These are phyloP conservation scores for Diarsia mendica DNA, from an alignment of 2,888 invertebrate species.

Conservation along the genomic window DNA sequence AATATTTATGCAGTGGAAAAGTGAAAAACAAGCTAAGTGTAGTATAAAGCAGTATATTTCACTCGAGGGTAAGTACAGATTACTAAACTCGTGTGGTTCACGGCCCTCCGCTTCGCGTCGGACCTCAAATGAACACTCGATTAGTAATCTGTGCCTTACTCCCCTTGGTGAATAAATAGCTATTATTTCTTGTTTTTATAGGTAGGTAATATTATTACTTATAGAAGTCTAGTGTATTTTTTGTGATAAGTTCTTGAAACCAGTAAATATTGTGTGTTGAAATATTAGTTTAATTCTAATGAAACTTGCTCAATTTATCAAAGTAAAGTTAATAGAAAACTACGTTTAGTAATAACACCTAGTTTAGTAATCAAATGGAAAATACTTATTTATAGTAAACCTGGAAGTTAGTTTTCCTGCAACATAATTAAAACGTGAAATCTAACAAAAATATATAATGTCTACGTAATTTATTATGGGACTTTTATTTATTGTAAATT, in stretches of 20 bases:
- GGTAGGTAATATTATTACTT: not conserved
- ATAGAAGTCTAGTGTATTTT: not conserved
- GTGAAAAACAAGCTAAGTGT: too few relatives aligned
- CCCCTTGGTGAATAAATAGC: too few relatives aligned
- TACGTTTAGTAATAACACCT: not conserved
- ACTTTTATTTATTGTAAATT: not conserved
- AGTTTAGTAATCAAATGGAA: not conserved
- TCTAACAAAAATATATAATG: not conserved
- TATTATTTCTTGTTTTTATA: conserved; percentile 23
- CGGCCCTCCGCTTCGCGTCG: too few relatives aligned
- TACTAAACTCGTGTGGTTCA: too few relatives aligned
- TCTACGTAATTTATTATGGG: not conserved
- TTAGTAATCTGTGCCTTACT: too few relatives aligned
- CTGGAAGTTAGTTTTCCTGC: not conserved
- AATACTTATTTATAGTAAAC: not conserved
- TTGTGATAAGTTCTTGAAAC: conserved; percentile 35
- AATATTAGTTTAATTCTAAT: conserved; percentile 19
- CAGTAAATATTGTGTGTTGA: conserved; percentile 1
- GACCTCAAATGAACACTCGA: too few relatives aligned
- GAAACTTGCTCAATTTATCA: not conserved
- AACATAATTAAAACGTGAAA: not conserved
- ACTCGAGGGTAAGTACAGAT: too few relatives aligned
- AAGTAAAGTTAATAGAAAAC: not conserved
- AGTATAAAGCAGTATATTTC: too few relatives aligned
- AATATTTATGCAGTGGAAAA: too few relatives aligned